A percentile compares a stretch with the other conserved stretches of the same genome.
phyloP scores from a whole-genome alignment of 2,888 invertebrate species.

The Eumerus sabulonum region DNA sequence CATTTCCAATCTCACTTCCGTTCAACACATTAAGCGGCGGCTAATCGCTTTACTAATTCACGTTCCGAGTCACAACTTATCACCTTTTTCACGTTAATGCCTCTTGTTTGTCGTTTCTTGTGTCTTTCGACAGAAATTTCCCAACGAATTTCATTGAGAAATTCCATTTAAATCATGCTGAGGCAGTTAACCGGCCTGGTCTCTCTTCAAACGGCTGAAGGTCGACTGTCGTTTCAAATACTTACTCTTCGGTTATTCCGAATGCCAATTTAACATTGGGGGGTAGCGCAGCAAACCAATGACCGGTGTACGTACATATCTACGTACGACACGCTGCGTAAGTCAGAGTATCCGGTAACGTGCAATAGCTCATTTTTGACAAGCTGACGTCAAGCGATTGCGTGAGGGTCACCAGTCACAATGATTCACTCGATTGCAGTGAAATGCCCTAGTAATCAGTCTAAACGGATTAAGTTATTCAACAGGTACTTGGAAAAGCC shows the following conservation, averaged over 20 bases:
- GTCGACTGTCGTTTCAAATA: slow-evolving; percentile 42
- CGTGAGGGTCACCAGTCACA: not conserved
- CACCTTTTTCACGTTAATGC: not conserved
- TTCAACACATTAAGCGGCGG: slow-evolving; percentile 17
- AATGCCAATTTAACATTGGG: slow-evolving; percentile 47
- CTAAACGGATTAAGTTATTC: too few species aligned
- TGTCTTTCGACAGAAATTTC: slow-evolving; percentile 31
- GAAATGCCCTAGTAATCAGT: slow-evolving; percentile 12
- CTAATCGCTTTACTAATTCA: slow-evolving; percentile 15
- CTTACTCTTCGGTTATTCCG: slow-evolving; percentile 62
- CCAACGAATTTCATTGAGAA: slow-evolving; percentile 48
- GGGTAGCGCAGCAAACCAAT: slow-evolving; percentile 22
- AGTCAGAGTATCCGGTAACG: slow-evolving; percentile 50
- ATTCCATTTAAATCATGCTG: slow-evolving; percentile 8
- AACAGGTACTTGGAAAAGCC: too few species aligned
- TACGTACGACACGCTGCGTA: slow-evolving; percentile 1
- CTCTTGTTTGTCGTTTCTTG: not conserved
- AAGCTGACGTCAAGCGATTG: slow-evolving; percentile 53
- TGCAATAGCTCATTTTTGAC: slow-evolving; percentile 26
- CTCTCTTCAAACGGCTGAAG: slow-evolving; percentile 36
- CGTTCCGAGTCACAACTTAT: not conserved
- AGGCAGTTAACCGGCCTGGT: too few species aligned
- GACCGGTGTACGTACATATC: too few species aligned
- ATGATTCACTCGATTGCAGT: slow-evolving; percentile 23
- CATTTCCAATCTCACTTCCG: slow-evolving; percentile 24